Evolutionary conservation across 2,888 invertebrate species (phyloP).

Genomic region (Vesta saturnalis): DNA sequence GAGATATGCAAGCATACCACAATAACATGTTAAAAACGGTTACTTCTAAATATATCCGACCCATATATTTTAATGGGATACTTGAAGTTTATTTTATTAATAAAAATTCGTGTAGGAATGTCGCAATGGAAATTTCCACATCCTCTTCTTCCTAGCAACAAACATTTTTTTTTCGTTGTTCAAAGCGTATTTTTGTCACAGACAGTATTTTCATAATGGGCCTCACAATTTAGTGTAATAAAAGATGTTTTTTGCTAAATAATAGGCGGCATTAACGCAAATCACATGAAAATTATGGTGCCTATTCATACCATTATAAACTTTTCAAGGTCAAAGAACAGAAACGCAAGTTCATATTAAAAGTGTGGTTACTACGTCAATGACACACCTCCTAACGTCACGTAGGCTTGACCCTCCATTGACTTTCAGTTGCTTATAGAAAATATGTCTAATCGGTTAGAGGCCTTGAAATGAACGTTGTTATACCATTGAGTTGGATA

Average conservation of each 20-base stretch:
- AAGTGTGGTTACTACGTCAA: constrained; percentile 5
- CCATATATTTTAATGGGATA: neutral
- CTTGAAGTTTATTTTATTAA: neutral
- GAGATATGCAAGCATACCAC: too few species aligned
- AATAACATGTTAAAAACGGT: neutral
- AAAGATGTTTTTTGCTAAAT: neutral
- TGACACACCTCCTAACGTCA: constrained; percentile 12
- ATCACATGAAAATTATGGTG: neutral
- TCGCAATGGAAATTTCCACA: neutral
- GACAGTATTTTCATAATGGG: neutral
- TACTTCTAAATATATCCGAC: neutral
- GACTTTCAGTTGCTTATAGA: constrained; percentile 9
- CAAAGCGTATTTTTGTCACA: too few species aligned
- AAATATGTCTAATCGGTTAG: neutral
- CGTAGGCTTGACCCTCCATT: constrained; percentile 11
- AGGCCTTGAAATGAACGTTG: neutral
- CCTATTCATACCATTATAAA: neutral
- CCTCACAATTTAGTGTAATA: neutral
- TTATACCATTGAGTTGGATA: neutral
- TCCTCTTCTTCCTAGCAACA: constrained; percentile 6
- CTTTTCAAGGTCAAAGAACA: constrained; percentile 2
- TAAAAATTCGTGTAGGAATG: neutral
- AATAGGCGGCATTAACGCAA: neutral
- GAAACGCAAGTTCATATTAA: constrained; percentile 5
- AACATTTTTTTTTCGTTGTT: neutral